These are phyloP conservation scores for Temnothorax longispinosus DNA, from an alignment of 1,140 invertebrate species.

Conservation along the genomic window DNA sequence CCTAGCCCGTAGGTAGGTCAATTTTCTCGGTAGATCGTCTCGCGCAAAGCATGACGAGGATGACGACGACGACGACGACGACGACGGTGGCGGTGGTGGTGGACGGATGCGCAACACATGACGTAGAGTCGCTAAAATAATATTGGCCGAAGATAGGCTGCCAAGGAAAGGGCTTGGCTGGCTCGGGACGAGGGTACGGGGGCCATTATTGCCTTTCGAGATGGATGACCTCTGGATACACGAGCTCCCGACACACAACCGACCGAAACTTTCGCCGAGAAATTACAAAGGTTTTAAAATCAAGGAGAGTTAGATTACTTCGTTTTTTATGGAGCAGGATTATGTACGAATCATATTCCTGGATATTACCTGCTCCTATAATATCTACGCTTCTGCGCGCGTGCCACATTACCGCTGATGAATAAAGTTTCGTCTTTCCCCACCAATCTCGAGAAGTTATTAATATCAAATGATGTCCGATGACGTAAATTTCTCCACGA, in stretches of 20 bases:
- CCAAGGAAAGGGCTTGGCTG: neutral
- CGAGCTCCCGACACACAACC: neutral
- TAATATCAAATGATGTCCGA: neutral
- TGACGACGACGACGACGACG: too few species aligned
- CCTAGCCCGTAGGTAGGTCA: conserved; percentile 41
- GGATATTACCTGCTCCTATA: neutral
- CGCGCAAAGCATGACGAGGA: neutral
- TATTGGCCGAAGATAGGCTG: conserved; percentile 69
- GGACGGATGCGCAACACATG: conserved; percentile 37
- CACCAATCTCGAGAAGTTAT: conserved; percentile 5
- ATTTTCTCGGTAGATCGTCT: conserved; percentile 52
- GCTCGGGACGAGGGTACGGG: conserved; percentile 40
- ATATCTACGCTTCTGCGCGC: neutral
- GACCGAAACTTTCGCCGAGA: conserved; percentile 33
- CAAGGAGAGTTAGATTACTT: neutral
- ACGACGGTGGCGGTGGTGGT: neutral
- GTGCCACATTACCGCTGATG: neutral
- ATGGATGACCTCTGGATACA: conserved; percentile 69
- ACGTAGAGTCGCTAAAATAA: conserved; percentile 64
- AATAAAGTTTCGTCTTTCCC: conserved; percentile 7
- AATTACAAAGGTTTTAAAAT: conserved; percentile 11
- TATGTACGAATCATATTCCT: neutral
- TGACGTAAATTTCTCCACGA: conserved; percentile 33
- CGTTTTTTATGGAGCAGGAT: neutral
- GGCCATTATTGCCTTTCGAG: conserved; percentile 72